Evolutionary conservation across 2,113 vertebrate species (phyloP).

Genomic region (Phalacrocorax pelagicus): DNA sequence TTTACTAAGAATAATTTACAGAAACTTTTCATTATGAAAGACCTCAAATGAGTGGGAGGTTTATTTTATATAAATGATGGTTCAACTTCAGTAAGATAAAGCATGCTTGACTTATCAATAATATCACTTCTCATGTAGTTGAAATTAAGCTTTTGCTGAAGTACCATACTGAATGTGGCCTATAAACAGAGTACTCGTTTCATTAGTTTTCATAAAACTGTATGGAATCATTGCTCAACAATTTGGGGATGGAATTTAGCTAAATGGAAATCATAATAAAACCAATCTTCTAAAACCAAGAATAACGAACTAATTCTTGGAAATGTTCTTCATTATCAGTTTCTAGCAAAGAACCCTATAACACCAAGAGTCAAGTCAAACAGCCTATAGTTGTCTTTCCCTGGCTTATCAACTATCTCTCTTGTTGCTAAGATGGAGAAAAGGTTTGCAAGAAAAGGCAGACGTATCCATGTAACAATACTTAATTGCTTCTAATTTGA

Average conservation of each 20-base stretch:
- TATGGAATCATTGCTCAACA: background rate
- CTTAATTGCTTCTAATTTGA: background rate
- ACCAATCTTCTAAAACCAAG: slow-evolving; percentile 20
- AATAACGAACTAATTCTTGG: background rate
- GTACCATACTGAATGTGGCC: background rate
- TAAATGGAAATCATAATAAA: slow-evolving; percentile 26
- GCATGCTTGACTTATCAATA: slow-evolving; percentile 36
- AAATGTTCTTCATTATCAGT: background rate
- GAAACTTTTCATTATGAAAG: background rate
- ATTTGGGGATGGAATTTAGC: background rate
- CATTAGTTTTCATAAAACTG: slow-evolving; percentile 36
- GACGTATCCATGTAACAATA: background rate
- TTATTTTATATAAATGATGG: background rate
- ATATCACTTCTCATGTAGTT: background rate
- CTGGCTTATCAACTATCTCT: background rate
- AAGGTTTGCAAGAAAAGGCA: background rate
- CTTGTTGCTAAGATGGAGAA: background rate
- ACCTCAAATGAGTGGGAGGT: background rate
- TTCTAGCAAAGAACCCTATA: background rate
- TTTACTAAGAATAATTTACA: background rate
- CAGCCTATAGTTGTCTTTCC: background rate
- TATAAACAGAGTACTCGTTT: background rate
- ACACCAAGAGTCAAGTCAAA: background rate
- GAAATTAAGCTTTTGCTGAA: slow-evolving; percentile 31
- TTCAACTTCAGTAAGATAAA: background rate